These are phyloP conservation scores for Galerucella calmariensis DNA, from an alignment of 2,888 invertebrate species.

Conservation along the genomic window DNA sequence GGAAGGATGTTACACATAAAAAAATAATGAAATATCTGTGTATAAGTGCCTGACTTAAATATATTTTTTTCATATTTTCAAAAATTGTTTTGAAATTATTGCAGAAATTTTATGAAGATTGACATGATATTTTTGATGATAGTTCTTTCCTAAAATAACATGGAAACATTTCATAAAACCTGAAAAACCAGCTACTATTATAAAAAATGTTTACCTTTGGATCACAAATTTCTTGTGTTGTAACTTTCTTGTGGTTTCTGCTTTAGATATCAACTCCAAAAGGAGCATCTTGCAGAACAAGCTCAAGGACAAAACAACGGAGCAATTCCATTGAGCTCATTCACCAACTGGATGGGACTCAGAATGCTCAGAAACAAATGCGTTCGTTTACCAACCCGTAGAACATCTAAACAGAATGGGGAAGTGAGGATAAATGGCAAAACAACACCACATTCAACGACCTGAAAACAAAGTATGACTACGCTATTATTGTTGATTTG, in stretches of 20 bases:
- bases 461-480: background rate
- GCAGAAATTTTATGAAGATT: no score
- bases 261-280: conserved; percentile 75
- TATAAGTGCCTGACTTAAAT: no score
- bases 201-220: no score
- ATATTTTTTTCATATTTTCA: no score
- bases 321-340: conserved; percentile 70
- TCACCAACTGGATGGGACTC: conserved; percentile 80
- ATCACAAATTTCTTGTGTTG: background rate
- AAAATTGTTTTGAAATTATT: no score
- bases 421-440: conserved; percentile 40
- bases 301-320: conserved; percentile 64
- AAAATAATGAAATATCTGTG: no score
- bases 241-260: conserved; percentile 3
- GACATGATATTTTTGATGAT: no score
- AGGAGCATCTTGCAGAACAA: conserved; percentile 71
- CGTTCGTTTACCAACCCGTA: conserved; percentile 39
- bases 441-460: conserved; percentile 10
- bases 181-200: no score
- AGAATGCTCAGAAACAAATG: conserved; percentile 69
- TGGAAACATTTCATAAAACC: no score
- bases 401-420: conserved; percentile 49
- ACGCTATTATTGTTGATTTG: background rate
- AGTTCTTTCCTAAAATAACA: no score
- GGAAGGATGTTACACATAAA: no score